Percentiles rank a stretch among this genome's conserved stretches.
These are phyloP conservation scores for Channa striata DNA, from an alignment of 2,797 vertebrate species.

Conservation along the genomic window DNA sequence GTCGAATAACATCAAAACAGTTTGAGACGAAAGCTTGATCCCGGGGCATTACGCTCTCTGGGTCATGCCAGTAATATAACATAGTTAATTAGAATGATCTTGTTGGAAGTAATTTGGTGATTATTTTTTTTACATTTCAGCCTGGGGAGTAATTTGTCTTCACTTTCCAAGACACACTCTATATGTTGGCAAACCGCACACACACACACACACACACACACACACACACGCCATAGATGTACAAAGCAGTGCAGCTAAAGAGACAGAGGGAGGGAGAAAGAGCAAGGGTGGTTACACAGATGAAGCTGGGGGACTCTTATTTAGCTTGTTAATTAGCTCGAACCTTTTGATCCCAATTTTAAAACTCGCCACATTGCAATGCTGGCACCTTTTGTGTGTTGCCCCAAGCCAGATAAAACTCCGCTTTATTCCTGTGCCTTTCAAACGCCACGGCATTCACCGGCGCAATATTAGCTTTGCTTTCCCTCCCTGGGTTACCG, in stretches of 20 bases:
- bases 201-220: constrained; percentile 23
- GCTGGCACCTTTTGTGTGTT: constrained; percentile 77
- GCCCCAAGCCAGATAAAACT: constrained; percentile 80
- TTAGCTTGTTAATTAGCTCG: constrained; percentile 87
- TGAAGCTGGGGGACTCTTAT: constrained; percentile 80
- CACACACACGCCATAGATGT: constrained; percentile 22
- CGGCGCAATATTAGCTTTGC: constrained; percentile 48
- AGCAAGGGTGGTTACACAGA: constrained; percentile 56
- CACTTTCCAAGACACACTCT: constrained; percentile 42
- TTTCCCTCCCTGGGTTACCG: constrained; percentile 31
- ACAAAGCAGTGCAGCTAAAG: constrained; percentile 50
- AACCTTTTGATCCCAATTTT: constrained; percentile 89
- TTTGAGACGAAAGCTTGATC: constrained; percentile 64
- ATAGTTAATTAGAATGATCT: constrained; percentile 72
- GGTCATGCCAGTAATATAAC: constrained; percentile 56
- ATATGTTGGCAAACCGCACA: constrained; percentile 41
- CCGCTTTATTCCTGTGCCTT: constrained; percentile 74
- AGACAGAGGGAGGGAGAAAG: constrained; percentile 31
- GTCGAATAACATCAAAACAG: constrained; percentile 78
- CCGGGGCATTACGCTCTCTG: constrained; percentile 56
- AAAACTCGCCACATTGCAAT: constrained; percentile 79
- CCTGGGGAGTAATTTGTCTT: constrained; percentile 66
- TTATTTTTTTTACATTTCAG: constrained; percentile 67
- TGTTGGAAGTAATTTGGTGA: constrained; percentile 68
- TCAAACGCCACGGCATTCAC: constrained; percentile 72